These are phyloP conservation scores for Prolemur simus DNA, from an alignment of 2,113 vertebrate species.

Conservation along the genomic window DNA sequence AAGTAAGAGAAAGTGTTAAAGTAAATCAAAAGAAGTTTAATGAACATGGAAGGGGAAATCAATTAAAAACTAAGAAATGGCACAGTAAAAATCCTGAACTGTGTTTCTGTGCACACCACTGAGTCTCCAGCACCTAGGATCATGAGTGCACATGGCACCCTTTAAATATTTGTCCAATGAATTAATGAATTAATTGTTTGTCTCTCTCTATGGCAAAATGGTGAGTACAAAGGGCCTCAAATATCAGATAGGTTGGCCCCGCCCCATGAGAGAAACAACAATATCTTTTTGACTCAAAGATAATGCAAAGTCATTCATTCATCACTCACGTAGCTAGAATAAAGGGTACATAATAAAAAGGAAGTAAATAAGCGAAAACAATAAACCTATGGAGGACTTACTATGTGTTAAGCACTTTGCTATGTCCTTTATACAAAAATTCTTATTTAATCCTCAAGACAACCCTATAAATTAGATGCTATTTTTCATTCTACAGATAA, in stretches of 20 bases:
- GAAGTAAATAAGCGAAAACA: background rate
- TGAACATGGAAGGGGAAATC: background rate
- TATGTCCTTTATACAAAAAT: background rate
- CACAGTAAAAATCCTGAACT: background rate
- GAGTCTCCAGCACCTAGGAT: background rate
- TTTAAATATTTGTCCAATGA: background rate
- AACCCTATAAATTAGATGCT: background rate
- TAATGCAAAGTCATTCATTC: background rate
- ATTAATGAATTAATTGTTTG: background rate
- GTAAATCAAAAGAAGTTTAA: background rate
- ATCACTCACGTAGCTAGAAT: background rate
- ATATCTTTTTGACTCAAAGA: background rate
- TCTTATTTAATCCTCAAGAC: constrained; percentile 10
- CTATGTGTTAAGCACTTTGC: background rate
- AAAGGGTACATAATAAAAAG: background rate
- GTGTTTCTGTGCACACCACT: background rate
- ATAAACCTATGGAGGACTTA: background rate
- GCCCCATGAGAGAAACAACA: background rate
- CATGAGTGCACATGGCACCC: rapidly evolving
- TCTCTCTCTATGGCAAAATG: constrained; percentile 17
- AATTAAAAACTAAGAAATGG: background rate
- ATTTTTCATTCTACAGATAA: background rate
- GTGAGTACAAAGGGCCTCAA: background rate
- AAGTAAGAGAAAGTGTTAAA: background rate
- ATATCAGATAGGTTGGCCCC: background rate